phyloP scores from a whole-genome alignment of 1,140 invertebrate species.

The Glomeris maerens region DNA sequence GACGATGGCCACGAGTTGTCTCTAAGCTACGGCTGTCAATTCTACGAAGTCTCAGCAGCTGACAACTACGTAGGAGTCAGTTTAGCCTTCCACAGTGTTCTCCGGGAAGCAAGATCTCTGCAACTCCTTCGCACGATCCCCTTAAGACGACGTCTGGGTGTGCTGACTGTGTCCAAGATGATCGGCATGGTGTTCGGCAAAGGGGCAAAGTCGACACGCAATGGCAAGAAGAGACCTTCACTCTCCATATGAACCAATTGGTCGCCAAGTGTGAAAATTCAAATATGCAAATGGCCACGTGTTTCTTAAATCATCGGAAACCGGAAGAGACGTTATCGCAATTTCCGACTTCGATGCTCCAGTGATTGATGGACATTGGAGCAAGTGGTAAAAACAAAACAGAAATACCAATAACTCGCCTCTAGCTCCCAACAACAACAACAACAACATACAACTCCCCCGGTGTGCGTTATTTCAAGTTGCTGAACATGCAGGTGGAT shows the following conservation, averaged over 20 bases:
- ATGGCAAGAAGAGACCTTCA: slow-evolving; percentile 1
- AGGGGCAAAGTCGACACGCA: background rate
- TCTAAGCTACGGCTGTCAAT: slow-evolving; percentile 59
- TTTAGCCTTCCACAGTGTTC: slow-evolving; percentile 58
- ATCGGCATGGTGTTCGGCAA: slow-evolving; percentile 4
- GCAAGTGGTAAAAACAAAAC: too few relatives aligned
- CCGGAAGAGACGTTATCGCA: too few relatives aligned
- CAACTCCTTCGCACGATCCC: slow-evolving; percentile 33
- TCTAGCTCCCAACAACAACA: too few relatives aligned
- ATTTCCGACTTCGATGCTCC: too few relatives aligned
- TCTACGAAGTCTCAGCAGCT: slow-evolving; percentile 71
- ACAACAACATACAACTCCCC: too few relatives aligned
- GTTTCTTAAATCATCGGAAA: too few relatives aligned
- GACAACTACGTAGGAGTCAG: slow-evolving; percentile 61
- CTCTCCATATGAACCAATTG: slow-evolving; percentile 3
- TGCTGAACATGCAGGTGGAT: too few relatives aligned
- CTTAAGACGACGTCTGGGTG: background rate
- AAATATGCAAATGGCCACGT: too few relatives aligned
- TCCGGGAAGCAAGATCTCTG: slow-evolving; percentile 48
- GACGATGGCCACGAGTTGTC: slow-evolving; percentile 67
- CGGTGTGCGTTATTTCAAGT: too few relatives aligned
- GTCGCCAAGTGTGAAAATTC: too few relatives aligned
- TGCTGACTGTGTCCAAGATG: slow-evolving; percentile 2
- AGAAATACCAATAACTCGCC: too few relatives aligned
- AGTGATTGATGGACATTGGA: too few relatives aligned